These are phyloP conservation scores for Nomada hirtipes DNA, from an alignment of 2,888 invertebrate species.

Conservation along the genomic window DNA sequence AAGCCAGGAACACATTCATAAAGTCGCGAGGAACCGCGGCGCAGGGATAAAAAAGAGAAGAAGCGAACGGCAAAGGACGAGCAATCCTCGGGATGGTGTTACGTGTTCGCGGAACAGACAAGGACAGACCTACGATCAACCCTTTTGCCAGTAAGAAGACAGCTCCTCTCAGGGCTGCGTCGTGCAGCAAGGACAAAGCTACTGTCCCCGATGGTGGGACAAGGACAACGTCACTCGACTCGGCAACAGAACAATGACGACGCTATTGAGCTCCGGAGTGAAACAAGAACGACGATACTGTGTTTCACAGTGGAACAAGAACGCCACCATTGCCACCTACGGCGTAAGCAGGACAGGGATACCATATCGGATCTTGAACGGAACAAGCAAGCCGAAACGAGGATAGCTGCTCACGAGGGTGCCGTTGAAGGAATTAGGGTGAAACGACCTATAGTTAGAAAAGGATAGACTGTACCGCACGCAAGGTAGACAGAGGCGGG, in stretches of 20 bases:
- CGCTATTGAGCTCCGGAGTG: too few relatives aligned
- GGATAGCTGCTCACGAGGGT: constrained; percentile 55
- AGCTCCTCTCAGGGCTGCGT: neutral
- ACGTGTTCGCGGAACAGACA: neutral
- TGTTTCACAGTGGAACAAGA: too few relatives aligned
- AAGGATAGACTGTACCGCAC: neutral
- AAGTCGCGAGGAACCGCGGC: constrained; percentile 12
- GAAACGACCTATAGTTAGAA: neutral
- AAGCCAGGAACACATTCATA: constrained; percentile 11
- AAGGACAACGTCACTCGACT: neutral
- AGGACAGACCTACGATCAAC: too few relatives aligned
- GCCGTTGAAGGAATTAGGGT: constrained; percentile 11
- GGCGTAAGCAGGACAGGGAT: too few relatives aligned
- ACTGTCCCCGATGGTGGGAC: neutral
- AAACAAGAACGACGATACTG: neutral
- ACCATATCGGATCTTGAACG: constrained; percentile 30
- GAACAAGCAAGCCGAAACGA: constrained; percentile 33
- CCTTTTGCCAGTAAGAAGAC: neutral
- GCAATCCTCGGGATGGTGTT: constrained; percentile 9
- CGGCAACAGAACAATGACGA: neutral
- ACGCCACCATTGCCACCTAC: too few relatives aligned
- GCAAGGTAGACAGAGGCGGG: neutral
- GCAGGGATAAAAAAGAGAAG: neutral
- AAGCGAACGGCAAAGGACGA: constrained; percentile 14
- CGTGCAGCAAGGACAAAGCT: neutral